Evolutionary conservation across 1,140 invertebrate genomes (phyloP).

Genomic region (Drosophila kohkoa): DNA sequence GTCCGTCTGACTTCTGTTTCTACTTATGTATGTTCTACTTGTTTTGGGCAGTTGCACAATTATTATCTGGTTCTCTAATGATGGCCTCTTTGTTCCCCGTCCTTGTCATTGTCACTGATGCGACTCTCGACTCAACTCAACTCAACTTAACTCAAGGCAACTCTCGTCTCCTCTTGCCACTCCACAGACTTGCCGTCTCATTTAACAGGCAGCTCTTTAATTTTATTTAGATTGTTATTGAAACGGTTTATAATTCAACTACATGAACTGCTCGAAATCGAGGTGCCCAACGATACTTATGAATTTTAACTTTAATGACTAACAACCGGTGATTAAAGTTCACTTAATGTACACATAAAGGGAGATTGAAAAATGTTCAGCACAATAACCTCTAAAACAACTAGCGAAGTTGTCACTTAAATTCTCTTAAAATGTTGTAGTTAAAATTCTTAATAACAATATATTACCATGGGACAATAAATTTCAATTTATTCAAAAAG

Average conservation of each 20-base stretch:
- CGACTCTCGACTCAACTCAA: conserved; percentile 3
- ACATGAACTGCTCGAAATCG: neutral
- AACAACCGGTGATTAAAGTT: too few relatives aligned
- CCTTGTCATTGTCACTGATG: conserved; percentile 9
- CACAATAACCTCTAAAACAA: too few relatives aligned
- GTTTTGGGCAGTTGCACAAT: conserved; percentile 43
- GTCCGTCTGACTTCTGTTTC: conserved; percentile 2
- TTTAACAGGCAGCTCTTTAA: conserved; percentile 65
- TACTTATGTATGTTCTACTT: conserved; percentile 33
- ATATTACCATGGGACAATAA: too few relatives aligned
- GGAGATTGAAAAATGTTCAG: too few relatives aligned
- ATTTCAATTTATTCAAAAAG: too few relatives aligned
- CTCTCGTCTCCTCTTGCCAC: neutral
- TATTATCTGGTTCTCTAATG: conserved; percentile 67
- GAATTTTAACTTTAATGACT: too few relatives aligned
- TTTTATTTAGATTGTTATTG: conserved; percentile 71
- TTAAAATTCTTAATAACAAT: too few relatives aligned
- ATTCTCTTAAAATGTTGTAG: too few relatives aligned
- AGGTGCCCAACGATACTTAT: too few relatives aligned
- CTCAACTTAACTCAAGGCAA: neutral
- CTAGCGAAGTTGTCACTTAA: too few relatives aligned
- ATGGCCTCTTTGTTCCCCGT: conserved; percentile 26
- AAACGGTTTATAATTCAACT: conserved; percentile 36
- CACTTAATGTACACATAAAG: too few relatives aligned
- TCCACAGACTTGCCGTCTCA: conserved; percentile 46